These are phyloP conservation scores for Adrianichthys oophorus DNA, from an alignment of 2,797 vertebrate genomes.

Conservation along the genomic window DNA sequence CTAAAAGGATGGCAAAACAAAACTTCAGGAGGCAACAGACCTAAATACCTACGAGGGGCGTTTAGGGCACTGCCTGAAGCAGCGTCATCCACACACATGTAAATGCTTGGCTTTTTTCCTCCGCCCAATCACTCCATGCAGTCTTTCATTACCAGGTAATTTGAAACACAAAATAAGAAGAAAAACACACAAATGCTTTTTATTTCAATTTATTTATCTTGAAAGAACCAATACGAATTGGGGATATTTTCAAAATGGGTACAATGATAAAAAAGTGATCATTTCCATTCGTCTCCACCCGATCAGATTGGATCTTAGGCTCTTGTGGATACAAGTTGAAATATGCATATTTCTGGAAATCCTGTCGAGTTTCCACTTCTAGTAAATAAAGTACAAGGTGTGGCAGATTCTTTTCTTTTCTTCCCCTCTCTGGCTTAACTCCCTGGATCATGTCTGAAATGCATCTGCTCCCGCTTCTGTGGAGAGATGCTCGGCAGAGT, in stretches of 20 bases:
- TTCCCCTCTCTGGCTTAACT: conserved; percentile 45
- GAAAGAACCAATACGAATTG: conserved; percentile 84
- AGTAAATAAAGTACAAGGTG: conserved; percentile 72
- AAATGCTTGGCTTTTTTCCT: too few relatives aligned
- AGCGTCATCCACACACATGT: too few relatives aligned
- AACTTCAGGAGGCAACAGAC: too few relatives aligned
- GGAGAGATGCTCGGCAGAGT: conserved; percentile 67
- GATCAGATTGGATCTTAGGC: conserved; percentile 73
- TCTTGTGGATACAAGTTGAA: conserved; percentile 51
- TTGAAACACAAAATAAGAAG: neutral
- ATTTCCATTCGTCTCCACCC: conserved; percentile 68
- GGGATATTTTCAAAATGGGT: conserved; percentile 79
- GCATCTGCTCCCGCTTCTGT: conserved; percentile 7
- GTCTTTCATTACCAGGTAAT: neutral
- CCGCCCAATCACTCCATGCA: too few relatives aligned
- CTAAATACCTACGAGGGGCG: too few relatives aligned
- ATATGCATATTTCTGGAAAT: conserved; percentile 53
- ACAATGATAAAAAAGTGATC: conserved; percentile 74
- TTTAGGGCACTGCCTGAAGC: too few relatives aligned
- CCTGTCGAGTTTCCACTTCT: conserved; percentile 59
- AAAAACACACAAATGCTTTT: conserved; percentile 50
- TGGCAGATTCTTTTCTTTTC: conserved; percentile 44
- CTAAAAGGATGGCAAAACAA: neutral
- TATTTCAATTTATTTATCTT: conserved; percentile 82
- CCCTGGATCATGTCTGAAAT: conserved; percentile 33